phyloP scores from a whole-genome alignment of 1,140 invertebrate genomes.

The Drosophila busckii region DNA sequence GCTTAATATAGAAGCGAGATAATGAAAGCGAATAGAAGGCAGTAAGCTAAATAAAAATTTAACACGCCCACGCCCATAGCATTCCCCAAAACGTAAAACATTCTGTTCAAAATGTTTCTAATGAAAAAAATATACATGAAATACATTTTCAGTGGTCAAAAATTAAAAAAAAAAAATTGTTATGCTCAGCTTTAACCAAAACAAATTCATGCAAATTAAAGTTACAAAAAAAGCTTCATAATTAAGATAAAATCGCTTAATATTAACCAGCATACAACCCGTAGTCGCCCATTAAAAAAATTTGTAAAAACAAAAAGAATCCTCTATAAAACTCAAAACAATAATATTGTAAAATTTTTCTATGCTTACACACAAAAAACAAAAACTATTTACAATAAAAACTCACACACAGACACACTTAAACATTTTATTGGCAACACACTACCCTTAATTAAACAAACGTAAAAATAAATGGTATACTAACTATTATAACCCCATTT shows the following conservation, averaged over 20 bases:
- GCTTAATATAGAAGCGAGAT: constrained; percentile 11
- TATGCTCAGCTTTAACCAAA: too few relatives aligned
- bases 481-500: constrained; percentile 38
- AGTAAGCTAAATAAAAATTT: constrained; percentile 19
- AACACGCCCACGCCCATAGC: constrained; percentile 15
- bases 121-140: neutral
- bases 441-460: constrained; percentile 23
- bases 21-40: constrained; percentile 23
- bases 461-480: constrained; percentile 25
- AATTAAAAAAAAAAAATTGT: too few relatives aligned
- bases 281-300: too few relatives aligned
- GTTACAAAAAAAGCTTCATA: too few relatives aligned
- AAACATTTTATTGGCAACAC: constrained; percentile 43
- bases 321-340: constrained; percentile 15
- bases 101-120: neutral
- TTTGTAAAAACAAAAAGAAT: neutral
- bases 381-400: constrained; percentile 39
- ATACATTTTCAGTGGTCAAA: too few relatives aligned
- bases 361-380: constrained; percentile 42
- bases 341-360: constrained; percentile 33
- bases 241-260: too few relatives aligned
- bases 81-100: neutral
- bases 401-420: constrained; percentile 20
- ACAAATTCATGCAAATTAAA: too few relatives aligned
- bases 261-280: constrained; percentile 24